Evolutionary conservation across 53 echinoderm and acorn worm genomes (phyloP).

Genomic region (Holothuria leucospilota): DNA sequence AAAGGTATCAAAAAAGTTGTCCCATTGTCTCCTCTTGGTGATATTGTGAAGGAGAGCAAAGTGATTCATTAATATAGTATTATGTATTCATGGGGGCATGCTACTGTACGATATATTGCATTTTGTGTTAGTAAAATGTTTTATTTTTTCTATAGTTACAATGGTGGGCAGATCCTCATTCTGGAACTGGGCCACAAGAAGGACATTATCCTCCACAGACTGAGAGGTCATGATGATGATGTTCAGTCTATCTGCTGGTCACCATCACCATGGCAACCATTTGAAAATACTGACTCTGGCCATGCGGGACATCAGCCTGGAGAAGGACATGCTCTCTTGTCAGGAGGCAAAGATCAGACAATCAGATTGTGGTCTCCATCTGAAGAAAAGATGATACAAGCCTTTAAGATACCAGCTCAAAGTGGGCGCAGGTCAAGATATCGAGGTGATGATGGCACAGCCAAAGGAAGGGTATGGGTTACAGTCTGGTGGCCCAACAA

Average conservation of each 20-base stretch:
- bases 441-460: conserved; percentile 71
- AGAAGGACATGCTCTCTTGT: not conserved
- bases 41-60: no score
- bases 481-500: conserved; percentile 81
- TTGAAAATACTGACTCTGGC: not conserved
- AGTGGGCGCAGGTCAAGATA: conserved; percentile 67
- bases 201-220: conserved; percentile 61
- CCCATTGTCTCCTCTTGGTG: no score
- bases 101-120: no score
- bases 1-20: no score
- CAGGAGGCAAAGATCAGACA: conserved; percentile 87
- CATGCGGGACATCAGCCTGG: not conserved
- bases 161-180: conserved; percentile 74
- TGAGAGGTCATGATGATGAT: conserved; percentile 93
- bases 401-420: conserved; percentile 76
- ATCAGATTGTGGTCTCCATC: conserved; percentile 82
- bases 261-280: conserved; percentile 67
- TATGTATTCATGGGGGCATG: no score
- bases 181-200: conserved; percentile 67
- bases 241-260: conserved; percentile 89
- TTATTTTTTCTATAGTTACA: conserved; percentile 68
- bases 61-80: no score
- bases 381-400: conserved; percentile 74
- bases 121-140: no score
- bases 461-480: conserved; percentile 82